A percentile compares a stretch with the other conserved stretches of the same genome.
These are phyloP conservation scores for Gallirallus australis DNA, from an alignment of 2,797 vertebrate species.

Conservation along the genomic window DNA sequence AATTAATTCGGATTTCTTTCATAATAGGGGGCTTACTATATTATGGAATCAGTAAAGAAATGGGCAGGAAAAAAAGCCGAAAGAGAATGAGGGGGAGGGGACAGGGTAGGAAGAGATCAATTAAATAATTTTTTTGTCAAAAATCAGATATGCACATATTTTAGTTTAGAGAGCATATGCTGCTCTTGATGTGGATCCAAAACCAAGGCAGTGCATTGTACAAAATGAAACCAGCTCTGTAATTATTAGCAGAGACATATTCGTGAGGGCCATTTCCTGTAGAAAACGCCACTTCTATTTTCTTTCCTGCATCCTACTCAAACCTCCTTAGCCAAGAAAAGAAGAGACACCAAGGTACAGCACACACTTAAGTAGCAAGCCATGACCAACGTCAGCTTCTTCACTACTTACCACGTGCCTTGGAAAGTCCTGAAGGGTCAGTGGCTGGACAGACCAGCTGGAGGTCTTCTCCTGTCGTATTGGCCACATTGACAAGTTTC, in stretches of 20 bases:
- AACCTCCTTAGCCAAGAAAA: background rate
- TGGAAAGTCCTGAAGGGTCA: background rate
- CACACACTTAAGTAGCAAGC: background rate
- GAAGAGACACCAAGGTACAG: background rate
- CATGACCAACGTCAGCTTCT: background rate
- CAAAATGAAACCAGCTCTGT: conserved; percentile 54
- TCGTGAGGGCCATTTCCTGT: conserved; percentile 23
- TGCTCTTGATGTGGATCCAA: conserved; percentile 65
- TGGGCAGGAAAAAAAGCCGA: conserved; percentile 40
- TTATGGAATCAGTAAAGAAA: conserved; percentile 65
- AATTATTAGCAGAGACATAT: conserved; percentile 57
- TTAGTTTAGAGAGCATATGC: conserved; percentile 65
- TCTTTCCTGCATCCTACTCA: conserved; percentile 4
- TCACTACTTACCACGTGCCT: rapidly evolving
- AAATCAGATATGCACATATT: conserved; percentile 74
- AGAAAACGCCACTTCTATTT: conserved; percentile 51
- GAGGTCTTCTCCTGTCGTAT: background rate
- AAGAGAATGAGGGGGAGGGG: background rate
- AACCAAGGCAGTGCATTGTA: conserved; percentile 31
- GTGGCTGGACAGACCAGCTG: background rate
- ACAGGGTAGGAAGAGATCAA: conserved; percentile 62
- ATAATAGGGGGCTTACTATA: conserved; percentile 69
- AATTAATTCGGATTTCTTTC: conserved; percentile 75
- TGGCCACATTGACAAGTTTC: background rate
- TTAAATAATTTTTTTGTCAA: conserved; percentile 69